Evolutionary conservation across 2,113 vertebrate species (phyloP).

Genomic region (Sciurus niger): DNA sequence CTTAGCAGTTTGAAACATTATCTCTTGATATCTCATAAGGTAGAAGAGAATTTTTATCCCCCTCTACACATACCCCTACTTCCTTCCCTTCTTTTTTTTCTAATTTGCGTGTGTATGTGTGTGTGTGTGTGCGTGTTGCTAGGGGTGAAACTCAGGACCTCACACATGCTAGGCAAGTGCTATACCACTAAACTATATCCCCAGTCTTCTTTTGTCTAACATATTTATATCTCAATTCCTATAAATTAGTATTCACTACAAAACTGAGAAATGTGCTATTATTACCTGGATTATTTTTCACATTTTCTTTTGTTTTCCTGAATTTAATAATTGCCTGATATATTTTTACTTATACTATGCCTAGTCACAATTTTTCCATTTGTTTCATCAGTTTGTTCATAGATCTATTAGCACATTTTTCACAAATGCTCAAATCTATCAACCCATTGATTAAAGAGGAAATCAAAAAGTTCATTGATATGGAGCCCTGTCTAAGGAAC

Average conservation of each 20-base stretch:
- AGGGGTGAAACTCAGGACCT: not conserved
- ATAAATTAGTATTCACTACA: conserved; percentile 49
- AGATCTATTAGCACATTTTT: conserved; percentile 1
- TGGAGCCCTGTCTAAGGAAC: not conserved
- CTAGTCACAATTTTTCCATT: conserved; percentile 27
- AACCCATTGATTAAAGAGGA: conserved; percentile 48
- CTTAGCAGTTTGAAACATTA: conserved; percentile 44
- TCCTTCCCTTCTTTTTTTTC: not conserved
- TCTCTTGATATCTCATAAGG: not conserved
- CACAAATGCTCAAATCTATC: conserved; percentile 9
- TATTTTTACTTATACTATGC: not conserved
- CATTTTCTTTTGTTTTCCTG: conserved; percentile 4
- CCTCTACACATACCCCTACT: not conserved
- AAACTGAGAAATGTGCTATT: not conserved
- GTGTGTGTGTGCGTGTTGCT: no score
- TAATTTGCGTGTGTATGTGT: not conserved
- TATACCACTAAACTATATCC: not conserved
- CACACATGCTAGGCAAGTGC: not conserved
- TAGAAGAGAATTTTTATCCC: conserved; percentile 22
- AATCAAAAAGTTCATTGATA: conserved; percentile 36
- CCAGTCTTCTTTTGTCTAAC: not conserved
- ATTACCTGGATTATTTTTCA: not conserved
- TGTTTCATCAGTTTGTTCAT: not conserved
- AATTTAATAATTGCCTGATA: conserved; percentile 52
- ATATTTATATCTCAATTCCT: conserved; percentile 48